Evolutionary conservation across 2,113 vertebrate genomes (phyloP).

Genomic region (Thamnaconus septentrionalis): DNA sequence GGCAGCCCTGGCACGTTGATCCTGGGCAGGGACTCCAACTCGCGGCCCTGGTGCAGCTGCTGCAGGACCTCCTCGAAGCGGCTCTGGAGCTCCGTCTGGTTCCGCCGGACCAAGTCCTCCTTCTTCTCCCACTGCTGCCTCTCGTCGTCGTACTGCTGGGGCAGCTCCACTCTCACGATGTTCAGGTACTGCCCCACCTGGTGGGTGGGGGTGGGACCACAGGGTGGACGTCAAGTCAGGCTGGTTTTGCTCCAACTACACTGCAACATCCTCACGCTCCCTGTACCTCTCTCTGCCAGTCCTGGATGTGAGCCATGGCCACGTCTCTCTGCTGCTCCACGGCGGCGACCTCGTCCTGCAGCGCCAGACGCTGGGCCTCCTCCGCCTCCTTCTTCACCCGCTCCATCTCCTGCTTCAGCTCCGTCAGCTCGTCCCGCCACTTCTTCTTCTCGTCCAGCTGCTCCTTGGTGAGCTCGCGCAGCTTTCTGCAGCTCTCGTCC

Average conservation of each 20-base stretch:
- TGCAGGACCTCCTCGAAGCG: conserved; percentile 85
- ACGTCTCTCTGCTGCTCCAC: conserved; percentile 86
- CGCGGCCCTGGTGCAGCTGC: conserved; percentile 82
- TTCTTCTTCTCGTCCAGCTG: conserved; percentile 44
- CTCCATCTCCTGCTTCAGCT: conserved; percentile 59
- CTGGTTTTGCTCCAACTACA: too few species aligned
- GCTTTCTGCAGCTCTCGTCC: conserved; percentile 43
- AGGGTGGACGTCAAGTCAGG: too few species aligned
- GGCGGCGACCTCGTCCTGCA: conserved; percentile 76
- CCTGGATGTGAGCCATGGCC: conserved; percentile 81
- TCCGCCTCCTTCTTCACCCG: conserved; percentile 34
- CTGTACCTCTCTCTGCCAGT: conserved; percentile 82
- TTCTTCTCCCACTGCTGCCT: conserved; percentile 65
- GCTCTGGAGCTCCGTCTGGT: conserved; percentile 67
- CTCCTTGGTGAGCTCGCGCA: conserved; percentile 42
- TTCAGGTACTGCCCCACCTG: conserved; percentile 76
- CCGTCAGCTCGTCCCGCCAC: conserved; percentile 56
- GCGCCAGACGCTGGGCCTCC: conserved; percentile 34
- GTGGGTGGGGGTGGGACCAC: too few species aligned
- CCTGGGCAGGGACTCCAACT: conserved; percentile 82
- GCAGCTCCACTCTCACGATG: conserved; percentile 64
- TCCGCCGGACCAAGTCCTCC: conserved; percentile 40
- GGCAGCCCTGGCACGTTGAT: conserved; percentile 82
- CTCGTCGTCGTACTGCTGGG: conserved; percentile 44
- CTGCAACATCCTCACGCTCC: not conserved